phyloP scores from a whole-genome alignment of 2,113 vertebrate genomes.

The Heterocephalus glaber region DNA sequence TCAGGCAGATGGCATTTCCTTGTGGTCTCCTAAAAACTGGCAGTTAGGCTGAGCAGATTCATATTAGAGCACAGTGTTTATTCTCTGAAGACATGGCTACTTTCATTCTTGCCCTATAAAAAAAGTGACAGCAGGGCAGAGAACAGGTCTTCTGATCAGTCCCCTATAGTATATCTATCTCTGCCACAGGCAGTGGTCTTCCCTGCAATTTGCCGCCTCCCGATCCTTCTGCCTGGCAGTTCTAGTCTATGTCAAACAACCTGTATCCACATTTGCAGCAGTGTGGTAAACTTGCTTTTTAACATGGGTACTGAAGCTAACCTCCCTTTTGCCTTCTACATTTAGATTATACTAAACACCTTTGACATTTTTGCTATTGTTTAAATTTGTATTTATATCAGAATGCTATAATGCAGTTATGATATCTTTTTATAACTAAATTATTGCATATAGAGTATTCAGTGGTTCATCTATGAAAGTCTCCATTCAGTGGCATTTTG shows the following conservation, averaged over 20 bases:
- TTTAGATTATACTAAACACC: not conserved
- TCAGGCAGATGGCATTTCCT: not conserved
- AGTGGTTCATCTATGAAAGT: not conserved
- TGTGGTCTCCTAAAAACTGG: not conserved
- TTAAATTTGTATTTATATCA: not conserved
- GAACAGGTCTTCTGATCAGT: not conserved
- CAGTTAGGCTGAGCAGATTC: not conserved
- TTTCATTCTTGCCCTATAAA: not conserved
- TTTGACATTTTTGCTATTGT: not conserved
- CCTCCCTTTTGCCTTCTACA: not conserved
- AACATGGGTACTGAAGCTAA: not conserved
- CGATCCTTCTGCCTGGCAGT: not conserved
- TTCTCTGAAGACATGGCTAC: not conserved
- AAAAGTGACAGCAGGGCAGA: not conserved
- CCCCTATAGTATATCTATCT: not conserved
- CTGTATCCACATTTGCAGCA: not conserved
- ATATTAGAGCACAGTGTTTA: not conserved
- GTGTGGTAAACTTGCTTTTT: not conserved
- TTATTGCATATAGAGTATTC: not conserved
- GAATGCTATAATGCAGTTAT: not conserved
- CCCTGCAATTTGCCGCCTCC: not conserved
- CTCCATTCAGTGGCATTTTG: not conserved
- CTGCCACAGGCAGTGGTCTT: not conserved
- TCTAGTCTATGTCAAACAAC: not conserved
- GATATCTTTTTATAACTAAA: not conserved